Evolutionary conservation across 2,797 vertebrate species (phyloP).

Genomic region (Squalus acanthias): DNA sequence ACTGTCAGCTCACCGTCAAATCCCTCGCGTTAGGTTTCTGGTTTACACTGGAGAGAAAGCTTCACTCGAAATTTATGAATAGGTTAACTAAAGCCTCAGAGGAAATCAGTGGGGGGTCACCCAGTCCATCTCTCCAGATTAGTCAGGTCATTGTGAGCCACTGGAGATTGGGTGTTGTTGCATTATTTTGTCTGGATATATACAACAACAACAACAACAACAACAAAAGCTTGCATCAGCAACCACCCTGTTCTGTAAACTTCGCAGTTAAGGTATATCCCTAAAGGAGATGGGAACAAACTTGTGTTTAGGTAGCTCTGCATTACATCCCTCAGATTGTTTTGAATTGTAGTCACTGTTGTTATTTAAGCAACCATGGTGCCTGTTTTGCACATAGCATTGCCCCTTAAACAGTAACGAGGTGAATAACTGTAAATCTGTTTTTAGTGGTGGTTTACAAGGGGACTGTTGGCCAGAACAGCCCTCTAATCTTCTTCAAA

Average conservation of each 20-base stretch:
- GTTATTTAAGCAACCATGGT: background rate
- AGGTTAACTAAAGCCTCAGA: background rate
- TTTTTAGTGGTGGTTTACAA: background rate
- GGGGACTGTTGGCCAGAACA: background rate
- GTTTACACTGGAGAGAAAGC: background rate
- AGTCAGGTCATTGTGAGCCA: background rate
- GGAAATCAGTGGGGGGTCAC: background rate
- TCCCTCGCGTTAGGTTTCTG: background rate
- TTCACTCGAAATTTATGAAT: background rate
- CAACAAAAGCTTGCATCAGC: background rate
- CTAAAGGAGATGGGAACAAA: background rate
- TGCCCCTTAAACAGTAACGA: background rate
- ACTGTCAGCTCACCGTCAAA: background rate
- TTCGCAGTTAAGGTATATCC: background rate
- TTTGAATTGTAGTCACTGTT: background rate
- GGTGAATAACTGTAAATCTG: background rate
- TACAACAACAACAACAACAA: background rate
- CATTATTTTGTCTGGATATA: background rate
- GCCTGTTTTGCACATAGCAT: background rate
- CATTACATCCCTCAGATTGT: background rate
- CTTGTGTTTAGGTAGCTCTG: background rate
- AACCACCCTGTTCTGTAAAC: background rate
- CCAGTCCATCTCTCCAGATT: background rate
- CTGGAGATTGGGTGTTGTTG: background rate
- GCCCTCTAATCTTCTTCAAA: background rate